Base-by-base conservation (phyloP, 2,797 vertebrate genomes). In the Clarias platycephalus region DNA sequence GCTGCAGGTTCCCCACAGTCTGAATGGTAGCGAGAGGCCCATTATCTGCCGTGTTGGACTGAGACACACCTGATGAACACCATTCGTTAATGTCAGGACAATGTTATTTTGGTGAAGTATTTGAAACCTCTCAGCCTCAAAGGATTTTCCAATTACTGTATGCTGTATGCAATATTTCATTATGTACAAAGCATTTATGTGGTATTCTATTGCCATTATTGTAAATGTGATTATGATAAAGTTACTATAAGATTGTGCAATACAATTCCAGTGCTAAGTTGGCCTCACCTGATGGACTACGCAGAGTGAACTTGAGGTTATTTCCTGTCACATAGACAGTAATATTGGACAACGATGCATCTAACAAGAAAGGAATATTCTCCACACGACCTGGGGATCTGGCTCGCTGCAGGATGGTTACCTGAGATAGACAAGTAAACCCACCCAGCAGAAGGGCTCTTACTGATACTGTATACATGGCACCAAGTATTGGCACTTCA, bases 261-360 rank as follows among this genome's bases (percentile, higher is more conserved):
- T 64, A 44, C 37, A 24, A 22, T 26, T 64, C n/a, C 49, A 31
- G 4, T 16, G 6, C 37, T 15, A 40, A 0, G 24, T 24, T 57
- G 31, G 20, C 16, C 31, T 83, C 91, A 94, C 94, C 93, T 85
- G 88, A 83, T n/a, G 94, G 93, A 86, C 91, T 93, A 49, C 83
- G 91, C 68, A 95, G 80, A 18, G 89, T 93, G 75, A 94, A 95
- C 49, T 67, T 34, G 3, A 93, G 37, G n/a, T 66, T 22, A 53
- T 9, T 82, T 70, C 92, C 95, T 83, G 93, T 94, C 72, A 95
- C 90, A 85, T 95, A 95, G 60, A 94, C 86, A 1, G 91, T 95
- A 78, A 94, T 78, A 12, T 95, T 95, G 81, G 87, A 89, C 77
- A 95, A 81, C 18, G 94, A 93, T 26, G 88, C 82, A 62, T 95